Evolutionary conservation across 2,113 vertebrate genomes (phyloP), one percentile per base, ranked within the genome.

Genomic region (Tachuris rubrigastra): DNA sequence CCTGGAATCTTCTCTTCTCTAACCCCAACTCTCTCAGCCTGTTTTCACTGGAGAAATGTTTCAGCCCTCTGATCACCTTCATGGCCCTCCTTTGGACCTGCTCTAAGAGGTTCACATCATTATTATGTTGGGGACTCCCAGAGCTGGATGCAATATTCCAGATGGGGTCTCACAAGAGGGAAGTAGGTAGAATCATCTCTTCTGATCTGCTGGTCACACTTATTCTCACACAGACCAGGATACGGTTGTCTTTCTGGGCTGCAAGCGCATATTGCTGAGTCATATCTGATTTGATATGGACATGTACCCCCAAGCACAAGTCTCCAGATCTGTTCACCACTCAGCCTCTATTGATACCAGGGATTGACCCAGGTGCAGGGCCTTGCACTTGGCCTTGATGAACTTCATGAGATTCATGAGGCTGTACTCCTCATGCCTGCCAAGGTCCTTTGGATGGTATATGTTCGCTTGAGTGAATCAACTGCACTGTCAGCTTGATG

Each of bases 191-290:
- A 67, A 50, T 39, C 28, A 15, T 21, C 21, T 31, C 46, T 42
- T 41, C 23, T 10, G 33, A 24, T 21, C 28, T 28, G 21, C 37
- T 50, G 31, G 37, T 33, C 44, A 50, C 0, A 0, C 37, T 44
- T 44, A 2, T 58, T 6, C 65, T 42, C 49, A 7, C 20, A 37
- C 23, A 50, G 44, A 66, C 35, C 42, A 59, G 27, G 18, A 39
- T 33, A 33, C 8, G 5, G 44, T 20, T 1, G 0, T 10, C 12
- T 52, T 59, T 81, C 27, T 0, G 3, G 14, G 25, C 28, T 62
- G 35, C 33, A 24, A 39, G 65, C 2, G 3, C 28, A 6, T 22
- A 42, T 6, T 67, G 24, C 2, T 2, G n/a, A 11, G 7, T 24
- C 20, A 39, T 6, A 14, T 7, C 28, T 20, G 12, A 21, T 17